Evolutionary conservation across 2,797 vertebrate species (phyloP), one percentile per base, ranked within the genome.

Genomic region (Sternarchorhynchus goeldii): DNA sequence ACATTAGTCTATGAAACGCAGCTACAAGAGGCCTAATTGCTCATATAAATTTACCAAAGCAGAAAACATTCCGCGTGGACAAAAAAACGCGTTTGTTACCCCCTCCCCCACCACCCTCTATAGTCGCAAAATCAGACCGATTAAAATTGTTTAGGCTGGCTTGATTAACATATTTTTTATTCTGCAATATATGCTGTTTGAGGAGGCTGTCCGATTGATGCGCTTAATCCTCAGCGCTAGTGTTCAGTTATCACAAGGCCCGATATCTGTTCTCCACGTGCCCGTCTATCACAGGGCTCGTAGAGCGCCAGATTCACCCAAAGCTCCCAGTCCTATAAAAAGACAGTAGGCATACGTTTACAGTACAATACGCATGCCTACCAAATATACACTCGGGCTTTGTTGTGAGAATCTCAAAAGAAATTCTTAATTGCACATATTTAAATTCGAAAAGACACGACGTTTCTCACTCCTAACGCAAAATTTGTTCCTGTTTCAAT

Each of bases 221-320:
- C 50, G 60, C 50, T 6, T 76, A 81, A 89, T 86, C 82, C 85
- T 79, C 85, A 82, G 67, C 81, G 80, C 79, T 75, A 78, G 70
- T 5, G 85, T 83, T 86, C 85, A 83, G 85, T 63, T 81, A 89
- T 86, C 88, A 89, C 83, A 90, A 88, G 88, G 89, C 91, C 89
- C 87, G 83, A 82, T 82, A 85, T 85, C 83, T 86, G 64, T 67
- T 77, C 70, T 83, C 85, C 89, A 89, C 88, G 91, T 89, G 89
- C 81, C 85, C 69, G 62, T 75, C 16, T 66, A 74, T 65, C 12
- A 73, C 55, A 39, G 58, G 53, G 62, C 68, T 73, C 58, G 16
- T 45, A 21, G 66, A 7, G 58, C 45, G 50, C 36, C 59, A 63
- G 69, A 57, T 55, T 83, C 53, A 56, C 32, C 32, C 45, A 8